phyloP scores from a whole-genome alignment of 2,888 invertebrate species.

The Philhelius pedissequus region DNA sequence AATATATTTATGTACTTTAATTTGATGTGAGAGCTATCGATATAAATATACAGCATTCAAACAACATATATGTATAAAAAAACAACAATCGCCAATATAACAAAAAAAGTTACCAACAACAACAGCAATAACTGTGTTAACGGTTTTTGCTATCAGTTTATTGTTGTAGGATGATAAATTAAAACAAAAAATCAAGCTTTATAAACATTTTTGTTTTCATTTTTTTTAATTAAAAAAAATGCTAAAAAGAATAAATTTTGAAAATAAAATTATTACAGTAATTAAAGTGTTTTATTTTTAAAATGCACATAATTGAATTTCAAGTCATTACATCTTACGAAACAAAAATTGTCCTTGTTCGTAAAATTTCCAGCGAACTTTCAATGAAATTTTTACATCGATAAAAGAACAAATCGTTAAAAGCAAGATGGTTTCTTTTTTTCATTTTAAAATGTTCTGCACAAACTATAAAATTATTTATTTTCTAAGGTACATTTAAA shows the following conservation, averaged over 20 bases:
- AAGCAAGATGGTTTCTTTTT: too few species aligned
- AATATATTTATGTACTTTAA: neutral
- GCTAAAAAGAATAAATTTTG: conserved; percentile 35
- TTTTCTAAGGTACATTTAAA: too few species aligned
- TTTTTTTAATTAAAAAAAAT: conserved; percentile 48
- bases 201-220: conserved; percentile 47
- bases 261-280: conserved; percentile 22
- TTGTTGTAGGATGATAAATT: conserved; percentile 13
- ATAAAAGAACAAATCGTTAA: too few species aligned
- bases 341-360: too few species aligned
- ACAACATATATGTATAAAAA: neutral
- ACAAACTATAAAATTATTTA: too few species aligned
- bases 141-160: conserved; percentile 23
- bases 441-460: too few species aligned
- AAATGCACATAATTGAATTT: too few species aligned
- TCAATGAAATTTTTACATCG: too few species aligned
- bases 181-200: conserved; percentile 33
- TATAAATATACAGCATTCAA: neutral
- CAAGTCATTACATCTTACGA: too few species aligned
- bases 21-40: conserved; percentile 2
- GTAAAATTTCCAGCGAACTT: too few species aligned
- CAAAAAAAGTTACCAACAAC: neutral
- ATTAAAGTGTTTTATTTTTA: neutral
- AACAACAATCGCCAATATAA: neutral
- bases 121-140: conserved; percentile 13